Conservation (phyloP, 2,113 vertebrate genomes). For the Dasyornis broadbenti region DNA sequence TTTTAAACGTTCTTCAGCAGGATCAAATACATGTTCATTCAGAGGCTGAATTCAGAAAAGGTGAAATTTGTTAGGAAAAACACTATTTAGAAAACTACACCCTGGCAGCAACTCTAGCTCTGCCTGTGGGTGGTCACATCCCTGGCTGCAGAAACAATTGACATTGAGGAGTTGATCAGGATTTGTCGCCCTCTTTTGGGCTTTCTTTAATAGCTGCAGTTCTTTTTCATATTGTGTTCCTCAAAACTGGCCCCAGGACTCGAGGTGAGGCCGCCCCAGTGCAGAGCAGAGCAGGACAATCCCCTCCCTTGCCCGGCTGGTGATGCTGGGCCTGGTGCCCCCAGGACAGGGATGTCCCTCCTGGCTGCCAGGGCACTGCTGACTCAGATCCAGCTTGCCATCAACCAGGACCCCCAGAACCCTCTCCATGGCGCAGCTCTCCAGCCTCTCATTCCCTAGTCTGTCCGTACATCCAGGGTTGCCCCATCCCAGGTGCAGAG, state of each 20-base stretch:
- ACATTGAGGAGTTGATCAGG: accelerated
- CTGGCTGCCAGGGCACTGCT: neutral
- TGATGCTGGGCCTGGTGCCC: accelerated
- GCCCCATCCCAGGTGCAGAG: no score
- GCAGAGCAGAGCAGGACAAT: neutral
- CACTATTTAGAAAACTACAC: neutral
- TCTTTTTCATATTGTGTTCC: neutral
- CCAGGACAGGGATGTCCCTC: neutral
- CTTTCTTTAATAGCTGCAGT: neutral
- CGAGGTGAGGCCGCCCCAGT: neutral
- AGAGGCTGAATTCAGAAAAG: neutral
- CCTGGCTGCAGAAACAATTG: neutral
- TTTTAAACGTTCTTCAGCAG: neutral
- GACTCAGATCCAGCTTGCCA: accelerated
- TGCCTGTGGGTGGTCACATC: neutral
- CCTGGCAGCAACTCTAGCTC: neutral
- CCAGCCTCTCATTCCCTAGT: neutral
- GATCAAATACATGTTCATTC: neutral
- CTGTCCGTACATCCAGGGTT: neutral
- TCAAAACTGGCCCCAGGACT: neutral
- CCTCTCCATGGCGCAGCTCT: neutral
- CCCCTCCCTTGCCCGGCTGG: accelerated
- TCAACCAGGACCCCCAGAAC: accelerated
- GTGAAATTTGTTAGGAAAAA: neutral
- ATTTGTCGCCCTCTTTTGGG: neutral